These are phyloP conservation scores for Drosophila birchii DNA, from an alignment of 2,888 invertebrate genomes.

Conservation along the genomic window DNA sequence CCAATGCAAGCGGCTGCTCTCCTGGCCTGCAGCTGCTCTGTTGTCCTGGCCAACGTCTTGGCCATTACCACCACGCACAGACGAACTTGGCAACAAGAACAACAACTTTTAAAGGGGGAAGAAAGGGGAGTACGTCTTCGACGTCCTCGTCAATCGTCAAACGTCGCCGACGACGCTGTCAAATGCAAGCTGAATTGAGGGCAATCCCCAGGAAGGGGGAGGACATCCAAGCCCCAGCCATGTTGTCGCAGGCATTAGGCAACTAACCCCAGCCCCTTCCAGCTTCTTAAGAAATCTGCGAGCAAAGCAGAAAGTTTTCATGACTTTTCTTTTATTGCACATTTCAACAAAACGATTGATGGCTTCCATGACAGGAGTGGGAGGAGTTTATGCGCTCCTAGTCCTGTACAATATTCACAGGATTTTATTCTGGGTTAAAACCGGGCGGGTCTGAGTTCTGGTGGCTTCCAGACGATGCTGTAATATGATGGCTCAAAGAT, in stretches of 20 bases:
- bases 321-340: constrained; percentile 83
- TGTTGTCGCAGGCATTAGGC: constrained; percentile 80
- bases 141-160: constrained; percentile 83
- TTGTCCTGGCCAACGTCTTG: constrained; percentile 54
- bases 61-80: constrained; percentile 58
- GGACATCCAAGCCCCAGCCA: constrained; percentile 60
- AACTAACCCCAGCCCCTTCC: constrained; percentile 56
- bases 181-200: constrained; percentile 68
- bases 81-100: constrained; percentile 57
- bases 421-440: constrained; percentile 63
- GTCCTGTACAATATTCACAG: constrained; percentile 77
- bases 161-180: constrained; percentile 79
- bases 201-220: constrained; percentile 8
- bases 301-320: constrained; percentile 81
- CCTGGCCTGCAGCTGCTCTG: constrained; percentile 18
- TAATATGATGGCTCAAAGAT: constrained; percentile 82
- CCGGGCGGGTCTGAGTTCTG: constrained; percentile 34
- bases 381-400: constrained; percentile 12
- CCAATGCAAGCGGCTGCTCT: constrained; percentile 1
- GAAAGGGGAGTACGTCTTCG: constrained; percentile 50
- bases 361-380: constrained; percentile 79
- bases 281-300: constrained; percentile 69
- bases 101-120: constrained; percentile 18
- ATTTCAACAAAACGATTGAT: constrained; percentile 84
- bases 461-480: constrained; percentile 60